Percentiles rank a stretch among this genome's conserved stretches.
These are phyloP conservation scores for Alsophila aescularia DNA, from an alignment of 2,888 invertebrate genomes.

Conservation along the genomic window DNA sequence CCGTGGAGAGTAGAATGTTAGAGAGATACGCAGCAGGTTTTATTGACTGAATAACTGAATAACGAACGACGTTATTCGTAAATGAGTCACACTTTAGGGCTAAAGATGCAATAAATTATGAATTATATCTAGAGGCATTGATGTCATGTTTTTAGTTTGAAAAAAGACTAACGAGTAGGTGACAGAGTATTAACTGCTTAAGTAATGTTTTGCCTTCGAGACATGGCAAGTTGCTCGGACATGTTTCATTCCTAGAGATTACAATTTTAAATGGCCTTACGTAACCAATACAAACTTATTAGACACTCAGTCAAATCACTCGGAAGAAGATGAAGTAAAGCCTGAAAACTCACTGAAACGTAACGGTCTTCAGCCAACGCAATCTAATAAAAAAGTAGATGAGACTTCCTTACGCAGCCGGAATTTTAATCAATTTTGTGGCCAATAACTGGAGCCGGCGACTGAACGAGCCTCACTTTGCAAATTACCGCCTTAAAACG, in stretches of 20 bases:
- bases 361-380: conserved; percentile 56
- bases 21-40: neutral
- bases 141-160: too few species aligned
- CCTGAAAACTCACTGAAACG: conserved; percentile 53
- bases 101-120: too few species aligned
- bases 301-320: conserved; percentile 46
- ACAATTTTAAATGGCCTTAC: conserved; percentile 1
- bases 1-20: neutral
- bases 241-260: too few species aligned
- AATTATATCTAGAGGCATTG: too few species aligned
- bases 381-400: conserved; percentile 73
- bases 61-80: too few species aligned
- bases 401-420: conserved; percentile 66
- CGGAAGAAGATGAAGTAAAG: conserved; percentile 45
- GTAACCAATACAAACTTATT: conserved; percentile 35
- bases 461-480: conserved; percentile 59
- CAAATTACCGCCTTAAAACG: conserved; percentile 72
- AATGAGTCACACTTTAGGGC: too few species aligned
- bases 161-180: too few species aligned
- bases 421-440: conserved; percentile 82
- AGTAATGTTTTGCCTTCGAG: too few species aligned
- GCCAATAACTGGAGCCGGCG: conserved; percentile 67
- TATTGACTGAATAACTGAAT: too few species aligned
- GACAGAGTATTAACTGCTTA: too few species aligned
- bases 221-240: too few species aligned